Evolutionary conservation across 53 echinoderm and acorn worm genomes (phyloP).

Genomic region (Holothuria leucospilota): DNA sequence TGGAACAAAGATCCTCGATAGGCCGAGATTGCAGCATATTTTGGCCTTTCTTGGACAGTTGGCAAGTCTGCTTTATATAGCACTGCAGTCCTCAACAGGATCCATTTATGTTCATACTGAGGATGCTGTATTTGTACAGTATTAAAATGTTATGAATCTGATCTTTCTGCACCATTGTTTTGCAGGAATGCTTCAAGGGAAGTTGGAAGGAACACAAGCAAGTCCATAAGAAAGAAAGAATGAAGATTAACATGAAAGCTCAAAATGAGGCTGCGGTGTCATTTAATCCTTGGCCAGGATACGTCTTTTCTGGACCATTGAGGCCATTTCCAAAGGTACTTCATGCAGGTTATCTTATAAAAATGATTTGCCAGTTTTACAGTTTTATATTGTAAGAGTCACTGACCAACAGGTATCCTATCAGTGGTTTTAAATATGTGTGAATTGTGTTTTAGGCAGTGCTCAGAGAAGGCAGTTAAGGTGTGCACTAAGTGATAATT

Average conservation of each 20-base stretch:
- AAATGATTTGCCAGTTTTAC: neutral
- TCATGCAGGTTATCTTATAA: neutral
- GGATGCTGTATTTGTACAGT: too few species aligned
- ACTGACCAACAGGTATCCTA: neutral
- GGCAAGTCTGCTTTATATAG: too few species aligned
- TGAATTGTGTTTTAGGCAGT: too few species aligned
- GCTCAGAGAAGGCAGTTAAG: too few species aligned
- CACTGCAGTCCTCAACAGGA: too few species aligned
- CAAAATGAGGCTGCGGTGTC: constrained; percentile 35
- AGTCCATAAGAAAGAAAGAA: constrained; percentile 88
- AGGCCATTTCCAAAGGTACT: constrained; percentile 79
- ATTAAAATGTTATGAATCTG: too few species aligned
- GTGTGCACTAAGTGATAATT: too few species aligned
- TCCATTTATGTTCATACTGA: too few species aligned
- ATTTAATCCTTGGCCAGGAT: constrained; percentile 96
- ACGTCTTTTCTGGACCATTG: constrained; percentile 81
- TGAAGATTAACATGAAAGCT: constrained; percentile 61
- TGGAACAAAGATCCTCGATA: too few species aligned
- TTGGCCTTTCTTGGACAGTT: too few species aligned
- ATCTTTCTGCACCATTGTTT: neutral
- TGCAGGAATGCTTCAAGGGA: constrained; percentile 95
- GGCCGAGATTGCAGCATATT: too few species aligned
- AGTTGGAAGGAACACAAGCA: constrained; percentile 88
- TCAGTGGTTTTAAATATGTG: too few species aligned
- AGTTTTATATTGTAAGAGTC: neutral